Conservation (phyloP, 2,888 invertebrate species). For the Agrochola litura region DNA sequence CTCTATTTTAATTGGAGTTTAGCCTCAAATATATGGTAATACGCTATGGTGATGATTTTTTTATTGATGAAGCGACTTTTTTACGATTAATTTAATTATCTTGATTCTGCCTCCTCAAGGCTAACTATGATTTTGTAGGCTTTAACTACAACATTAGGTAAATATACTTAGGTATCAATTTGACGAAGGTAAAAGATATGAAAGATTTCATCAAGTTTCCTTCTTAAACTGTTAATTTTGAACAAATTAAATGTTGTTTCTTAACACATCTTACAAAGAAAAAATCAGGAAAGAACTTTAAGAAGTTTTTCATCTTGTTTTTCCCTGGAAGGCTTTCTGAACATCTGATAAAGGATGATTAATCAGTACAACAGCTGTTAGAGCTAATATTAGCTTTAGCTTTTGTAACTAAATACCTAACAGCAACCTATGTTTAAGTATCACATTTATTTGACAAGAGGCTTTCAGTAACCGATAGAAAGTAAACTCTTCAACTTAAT, state of each 20-base stretch:
- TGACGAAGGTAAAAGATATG: neutral
- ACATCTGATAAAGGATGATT: neutral
- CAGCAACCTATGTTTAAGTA: neutral
- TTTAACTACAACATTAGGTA: neutral
- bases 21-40: slow-evolving; percentile 40
- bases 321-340: neutral
- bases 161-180: neutral
- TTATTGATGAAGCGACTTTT: slow-evolving; percentile 29
- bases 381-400: neutral
- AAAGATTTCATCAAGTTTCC: neutral
- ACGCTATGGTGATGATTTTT: slow-evolving; percentile 39
- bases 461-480: neutral
- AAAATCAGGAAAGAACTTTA: neutral
- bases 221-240: neutral
- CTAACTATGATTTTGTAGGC: neutral
- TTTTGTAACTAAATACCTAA: neutral
- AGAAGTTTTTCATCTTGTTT: no score
- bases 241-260: neutral
- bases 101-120: slow-evolving; percentile 14
- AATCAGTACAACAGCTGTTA: neutral
- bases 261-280: neutral
- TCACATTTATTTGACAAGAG: neutral
- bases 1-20: slow-evolving; percentile 41
- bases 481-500: no score
- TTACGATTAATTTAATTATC: slow-evolving; percentile 29